Conservation (phyloP, 2,888 invertebrate species). For the Phasia obesa region DNA sequence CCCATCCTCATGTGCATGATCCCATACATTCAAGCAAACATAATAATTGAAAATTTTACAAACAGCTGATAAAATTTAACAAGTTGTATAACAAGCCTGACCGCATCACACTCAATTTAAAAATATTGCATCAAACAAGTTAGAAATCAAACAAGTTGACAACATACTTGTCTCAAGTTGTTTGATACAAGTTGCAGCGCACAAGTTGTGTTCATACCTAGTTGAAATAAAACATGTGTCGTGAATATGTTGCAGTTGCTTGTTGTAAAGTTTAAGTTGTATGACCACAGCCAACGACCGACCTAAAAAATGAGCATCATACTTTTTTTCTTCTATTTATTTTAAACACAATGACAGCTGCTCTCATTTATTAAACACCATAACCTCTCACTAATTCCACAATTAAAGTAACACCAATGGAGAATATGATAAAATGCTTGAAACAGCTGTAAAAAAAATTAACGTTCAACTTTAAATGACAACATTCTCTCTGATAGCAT, state of each 20-base stretch:
- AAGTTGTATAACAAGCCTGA: constrained; percentile 20
- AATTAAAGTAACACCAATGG: not conserved
- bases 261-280: constrained; percentile 27
- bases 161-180: not conserved
- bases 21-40: constrained; percentile 16
- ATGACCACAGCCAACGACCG: constrained; percentile 41
- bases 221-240: not conserved
- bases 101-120: constrained; percentile 7
- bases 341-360: constrained; percentile 57
- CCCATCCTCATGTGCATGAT: not conserved
- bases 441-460: constrained; percentile 24
- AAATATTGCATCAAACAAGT: constrained; percentile 44
- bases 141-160: not conserved
- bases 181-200: not conserved
- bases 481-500: constrained; percentile 10
- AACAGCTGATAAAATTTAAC: constrained; percentile 28
- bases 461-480: constrained; percentile 22
- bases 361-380: constrained; percentile 61
- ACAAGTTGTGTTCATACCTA: constrained; percentile 12
- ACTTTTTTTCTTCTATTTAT: constrained; percentile 25
- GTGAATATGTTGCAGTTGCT: not conserved
- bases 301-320: constrained; percentile 48
- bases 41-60: constrained; percentile 6
- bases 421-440: constrained; percentile 14
- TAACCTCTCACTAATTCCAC: constrained; percentile 37